These are phyloP conservation scores for Brachylomia viminalis DNA, from an alignment of 2,888 invertebrate genomes.

Conservation along the genomic window DNA sequence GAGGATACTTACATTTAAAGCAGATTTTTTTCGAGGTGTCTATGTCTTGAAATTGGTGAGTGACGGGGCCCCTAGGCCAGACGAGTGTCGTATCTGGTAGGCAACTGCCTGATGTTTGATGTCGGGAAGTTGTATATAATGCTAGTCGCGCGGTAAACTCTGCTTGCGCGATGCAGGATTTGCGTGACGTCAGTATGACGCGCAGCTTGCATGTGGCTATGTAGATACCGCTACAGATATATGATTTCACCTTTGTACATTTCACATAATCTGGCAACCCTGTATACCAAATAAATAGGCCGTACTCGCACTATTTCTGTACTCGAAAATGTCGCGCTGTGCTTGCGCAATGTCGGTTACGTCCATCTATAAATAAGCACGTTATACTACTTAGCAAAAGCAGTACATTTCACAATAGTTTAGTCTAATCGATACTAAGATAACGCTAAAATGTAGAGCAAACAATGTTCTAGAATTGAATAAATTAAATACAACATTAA, in stretches of 20 bases:
- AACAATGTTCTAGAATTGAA: conserved; percentile 43
- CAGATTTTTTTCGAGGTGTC: conserved; percentile 3
- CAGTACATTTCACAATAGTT: conserved; percentile 64
- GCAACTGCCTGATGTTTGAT: too few species aligned
- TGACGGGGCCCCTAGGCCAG: too few species aligned
- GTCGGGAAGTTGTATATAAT: too few species aligned
- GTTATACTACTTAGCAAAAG: conserved; percentile 62
- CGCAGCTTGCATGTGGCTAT: too few species aligned
- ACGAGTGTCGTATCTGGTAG: too few species aligned
- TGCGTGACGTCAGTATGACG: too few species aligned
- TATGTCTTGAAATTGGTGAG: conserved; percentile 3
- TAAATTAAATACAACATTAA: conserved; percentile 51
- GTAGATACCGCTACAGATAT: conserved; percentile 38
- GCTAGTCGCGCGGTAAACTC: too few species aligned
- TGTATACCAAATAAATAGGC: conserved; percentile 71
- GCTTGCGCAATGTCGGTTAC: conserved; percentile 83
- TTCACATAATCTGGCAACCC: conserved; percentile 62
- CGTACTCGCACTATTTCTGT: conserved; percentile 85
- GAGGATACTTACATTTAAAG: not conserved
- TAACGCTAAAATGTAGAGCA: conserved; percentile 57
- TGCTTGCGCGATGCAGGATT: too few species aligned
- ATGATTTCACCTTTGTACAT: conserved; percentile 57
- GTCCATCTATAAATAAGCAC: conserved; percentile 76
- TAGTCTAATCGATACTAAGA: conserved; percentile 55
- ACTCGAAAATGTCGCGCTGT: conserved; percentile 86